Conservation (phyloP, 2,888 invertebrate species). For the Drosophila acutilabella region DNA sequence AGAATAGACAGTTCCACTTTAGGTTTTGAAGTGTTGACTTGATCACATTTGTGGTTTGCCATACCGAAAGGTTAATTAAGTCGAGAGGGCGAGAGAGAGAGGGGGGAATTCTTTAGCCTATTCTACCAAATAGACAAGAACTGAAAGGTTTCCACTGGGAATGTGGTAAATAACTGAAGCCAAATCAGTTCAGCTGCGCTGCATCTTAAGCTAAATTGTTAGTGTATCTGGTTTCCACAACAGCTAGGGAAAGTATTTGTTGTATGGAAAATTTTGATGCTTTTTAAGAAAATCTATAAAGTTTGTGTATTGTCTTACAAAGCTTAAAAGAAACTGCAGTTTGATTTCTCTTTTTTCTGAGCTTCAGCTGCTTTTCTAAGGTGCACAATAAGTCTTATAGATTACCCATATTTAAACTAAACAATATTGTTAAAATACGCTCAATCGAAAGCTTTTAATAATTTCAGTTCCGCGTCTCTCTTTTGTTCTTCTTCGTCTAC, state of each 20-base stretch:
- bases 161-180: slow-evolving; percentile 18
- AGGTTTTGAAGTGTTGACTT: neutral
- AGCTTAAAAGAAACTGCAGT: neutral
- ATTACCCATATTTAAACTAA: slow-evolving; percentile 1
- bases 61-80: slow-evolving; percentile 14
- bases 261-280: neutral
- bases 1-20: neutral
- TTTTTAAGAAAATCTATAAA: neutral
- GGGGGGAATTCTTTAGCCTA: neutral
- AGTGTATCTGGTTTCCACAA: slow-evolving; percentile 1
- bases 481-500: neutral
- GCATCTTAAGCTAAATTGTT: neutral
- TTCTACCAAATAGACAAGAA: slow-evolving; percentile 12
- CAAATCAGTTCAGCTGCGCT: slow-evolving; percentile 1
- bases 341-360: neutral
- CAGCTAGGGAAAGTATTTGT: slow-evolving; percentile 1
- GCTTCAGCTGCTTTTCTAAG: too few species aligned
- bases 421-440: slow-evolving; percentile 4
- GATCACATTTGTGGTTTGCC: slow-evolving; percentile 8
- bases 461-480: neutral
- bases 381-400: neutral
- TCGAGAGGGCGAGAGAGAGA: neutral
- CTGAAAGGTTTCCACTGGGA: slow-evolving; percentile 21
- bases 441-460: slow-evolving; percentile 6
- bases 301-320: neutral